A percentile compares a stretch with the other conserved stretches of the same genome.
Evolutionary conservation across 1,140 invertebrate genomes (phyloP).

Genomic region (Rhopalosiphum padi): DNA sequence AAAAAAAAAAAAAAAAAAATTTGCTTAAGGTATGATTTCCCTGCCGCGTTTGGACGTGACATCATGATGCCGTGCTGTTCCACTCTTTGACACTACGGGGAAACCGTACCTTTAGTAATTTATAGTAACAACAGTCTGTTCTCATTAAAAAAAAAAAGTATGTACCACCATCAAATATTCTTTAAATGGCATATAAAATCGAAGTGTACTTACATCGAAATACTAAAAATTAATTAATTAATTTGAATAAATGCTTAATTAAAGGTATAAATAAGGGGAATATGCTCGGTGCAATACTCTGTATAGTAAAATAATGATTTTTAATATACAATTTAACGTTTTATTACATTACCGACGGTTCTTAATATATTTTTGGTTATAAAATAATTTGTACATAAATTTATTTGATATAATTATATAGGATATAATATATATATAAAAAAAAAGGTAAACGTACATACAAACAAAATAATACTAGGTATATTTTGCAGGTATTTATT

Average conservation of each 20-base stretch:
- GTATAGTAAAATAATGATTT: background rate
- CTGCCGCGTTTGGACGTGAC: too few relatives aligned
- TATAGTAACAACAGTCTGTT: background rate
- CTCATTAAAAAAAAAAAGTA: background rate
- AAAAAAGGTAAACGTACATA: background rate
- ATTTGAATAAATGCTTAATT: background rate
- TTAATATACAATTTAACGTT: background rate
- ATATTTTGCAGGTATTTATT: background rate
- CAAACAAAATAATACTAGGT: background rate
- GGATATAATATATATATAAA: background rate
- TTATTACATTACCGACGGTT: background rate
- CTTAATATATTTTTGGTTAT: background rate
- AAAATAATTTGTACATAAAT: conserved; percentile 30
- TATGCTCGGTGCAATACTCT: background rate
- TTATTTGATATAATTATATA: background rate
- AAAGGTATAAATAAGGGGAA: background rate
- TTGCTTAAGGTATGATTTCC: background rate
- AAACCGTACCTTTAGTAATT: background rate
- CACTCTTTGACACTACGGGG: too few relatives aligned
- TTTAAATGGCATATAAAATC: background rate
- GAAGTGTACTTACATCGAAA: background rate
- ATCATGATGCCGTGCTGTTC: too few relatives aligned
- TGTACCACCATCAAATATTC: background rate
- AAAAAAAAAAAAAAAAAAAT: background rate
- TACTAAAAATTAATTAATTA: background rate